Evolutionary conservation across 1,140 invertebrate genomes (phyloP).

Genomic region (Littorina saxatilis): DNA sequence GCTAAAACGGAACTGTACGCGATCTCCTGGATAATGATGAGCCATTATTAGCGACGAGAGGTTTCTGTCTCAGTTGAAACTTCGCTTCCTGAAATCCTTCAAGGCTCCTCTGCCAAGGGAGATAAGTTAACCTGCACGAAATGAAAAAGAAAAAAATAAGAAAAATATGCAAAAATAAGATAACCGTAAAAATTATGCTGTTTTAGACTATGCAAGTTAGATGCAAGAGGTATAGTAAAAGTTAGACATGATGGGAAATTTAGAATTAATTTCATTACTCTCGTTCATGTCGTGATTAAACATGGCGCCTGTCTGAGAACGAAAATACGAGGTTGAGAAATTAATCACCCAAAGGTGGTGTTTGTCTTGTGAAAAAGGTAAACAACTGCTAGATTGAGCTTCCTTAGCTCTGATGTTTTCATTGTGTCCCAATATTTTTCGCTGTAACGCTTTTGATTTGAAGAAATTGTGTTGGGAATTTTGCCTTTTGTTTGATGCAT

Average conservation of each 20-base stretch:
- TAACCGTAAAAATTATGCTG: background rate
- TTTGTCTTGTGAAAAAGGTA: background rate
- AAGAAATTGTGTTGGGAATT: background rate
- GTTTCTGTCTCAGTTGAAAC: too few relatives aligned
- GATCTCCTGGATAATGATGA: slow-evolving; percentile 12
- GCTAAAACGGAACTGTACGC: slow-evolving; percentile 29
- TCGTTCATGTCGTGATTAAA: slow-evolving; percentile 12
- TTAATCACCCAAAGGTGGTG: background rate
- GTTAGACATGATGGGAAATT: too few relatives aligned
- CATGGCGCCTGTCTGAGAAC: slow-evolving; percentile 27
- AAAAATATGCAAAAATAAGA: background rate
- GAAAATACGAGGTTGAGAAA: slow-evolving; percentile 12
- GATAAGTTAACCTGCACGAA: background rate
- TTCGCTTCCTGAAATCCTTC: background rate
- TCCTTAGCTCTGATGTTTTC: background rate
- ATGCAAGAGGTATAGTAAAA: too few relatives aligned
- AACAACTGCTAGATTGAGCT: background rate
- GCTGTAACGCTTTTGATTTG: background rate
- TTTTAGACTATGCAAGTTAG: too few relatives aligned
- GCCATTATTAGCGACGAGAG: slow-evolving; percentile 16
- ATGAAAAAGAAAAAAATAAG: background rate
- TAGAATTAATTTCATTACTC: background rate
- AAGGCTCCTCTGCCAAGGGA: background rate
- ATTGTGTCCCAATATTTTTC: background rate
- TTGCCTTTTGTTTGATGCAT: background rate